phyloP scores from a whole-genome alignment of 92 coral and sea anemone genomes.

The Heliopora coerulea region DNA sequence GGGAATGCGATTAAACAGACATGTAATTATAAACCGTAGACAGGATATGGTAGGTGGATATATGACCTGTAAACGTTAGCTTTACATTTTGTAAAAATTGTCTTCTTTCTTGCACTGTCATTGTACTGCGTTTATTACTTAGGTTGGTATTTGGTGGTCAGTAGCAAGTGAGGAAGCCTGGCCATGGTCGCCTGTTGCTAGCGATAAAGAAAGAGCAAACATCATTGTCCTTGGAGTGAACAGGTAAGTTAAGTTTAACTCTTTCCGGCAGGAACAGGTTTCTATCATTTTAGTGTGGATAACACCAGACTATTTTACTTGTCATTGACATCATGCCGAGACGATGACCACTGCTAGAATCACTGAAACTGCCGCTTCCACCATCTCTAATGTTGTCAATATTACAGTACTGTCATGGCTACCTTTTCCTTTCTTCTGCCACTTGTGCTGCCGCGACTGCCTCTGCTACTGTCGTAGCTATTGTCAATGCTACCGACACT shows the following conservation, averaged over 20 bases:
- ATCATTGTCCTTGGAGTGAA: slow-evolving; percentile 76
- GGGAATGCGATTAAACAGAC: slow-evolving; percentile 64
- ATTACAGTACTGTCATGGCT: no score
- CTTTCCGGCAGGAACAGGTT: no score
- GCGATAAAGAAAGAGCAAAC: slow-evolving; percentile 90
- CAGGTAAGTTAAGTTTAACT: slow-evolving; percentile 55
- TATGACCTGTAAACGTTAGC: not conserved
- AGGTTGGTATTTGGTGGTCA: slow-evolving; percentile 96
- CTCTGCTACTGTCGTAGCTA: no score
- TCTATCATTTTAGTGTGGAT: no score
- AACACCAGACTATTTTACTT: no score
- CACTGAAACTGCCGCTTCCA: no score
- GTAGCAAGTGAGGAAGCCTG: slow-evolving; percentile 89
- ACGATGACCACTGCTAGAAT: no score
- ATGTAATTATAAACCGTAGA: slow-evolving; percentile 70
- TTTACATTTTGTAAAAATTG: not conserved
- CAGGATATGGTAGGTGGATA: slow-evolving; percentile 76
- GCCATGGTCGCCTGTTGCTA: slow-evolving; percentile 98
- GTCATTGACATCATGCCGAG: no score
- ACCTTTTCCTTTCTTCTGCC: no score
- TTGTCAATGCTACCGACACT: no score
- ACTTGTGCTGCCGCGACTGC: no score
- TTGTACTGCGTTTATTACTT: not conserved
- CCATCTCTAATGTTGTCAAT: no score
- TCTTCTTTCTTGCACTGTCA: not conserved